phyloP scores from a whole-genome alignment of 2,797 vertebrate genomes.

The Chaunax sp. region DNA sequence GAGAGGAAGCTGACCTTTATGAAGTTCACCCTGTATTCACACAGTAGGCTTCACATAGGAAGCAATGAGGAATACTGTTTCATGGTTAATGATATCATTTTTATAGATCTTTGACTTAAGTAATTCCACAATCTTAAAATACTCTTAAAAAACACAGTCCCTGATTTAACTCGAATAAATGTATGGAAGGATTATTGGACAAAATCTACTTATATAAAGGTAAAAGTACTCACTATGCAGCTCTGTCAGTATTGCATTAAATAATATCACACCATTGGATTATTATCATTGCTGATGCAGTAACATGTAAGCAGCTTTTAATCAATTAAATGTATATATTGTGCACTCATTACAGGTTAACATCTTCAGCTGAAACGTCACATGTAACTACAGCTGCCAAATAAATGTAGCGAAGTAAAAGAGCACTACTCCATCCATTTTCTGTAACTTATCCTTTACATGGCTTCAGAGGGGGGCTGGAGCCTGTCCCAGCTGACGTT shows the following conservation, averaged over 20 bases:
- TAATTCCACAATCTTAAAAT: not conserved
- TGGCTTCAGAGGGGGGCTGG: too few species aligned
- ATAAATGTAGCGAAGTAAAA: too few species aligned
- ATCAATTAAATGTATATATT: not conserved
- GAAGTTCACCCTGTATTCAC: slow-evolving; percentile 24
- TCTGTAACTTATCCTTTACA: too few species aligned
- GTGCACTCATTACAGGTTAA: too few species aligned
- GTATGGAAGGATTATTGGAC: too few species aligned
- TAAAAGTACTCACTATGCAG: not conserved
- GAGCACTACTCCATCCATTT: too few species aligned
- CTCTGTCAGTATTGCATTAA: not conserved
- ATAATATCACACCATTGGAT: not conserved
- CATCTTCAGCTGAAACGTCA: too few species aligned
- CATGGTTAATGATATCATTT: slow-evolving; percentile 21
- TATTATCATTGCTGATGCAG: not conserved
- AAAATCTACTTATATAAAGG: not conserved
- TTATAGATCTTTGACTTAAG: not conserved
- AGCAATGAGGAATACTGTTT: not conserved
- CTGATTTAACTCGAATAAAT: too few species aligned
- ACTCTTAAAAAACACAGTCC: not conserved
- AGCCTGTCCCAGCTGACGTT: too few species aligned
- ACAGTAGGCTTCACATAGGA: not conserved
- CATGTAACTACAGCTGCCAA: too few species aligned
- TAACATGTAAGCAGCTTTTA: not conserved
- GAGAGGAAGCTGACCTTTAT: slow-evolving; percentile 20